Evolutionary conservation across 1,140 invertebrate species (phyloP).

Genomic region (Lordiphosa collinella): DNA sequence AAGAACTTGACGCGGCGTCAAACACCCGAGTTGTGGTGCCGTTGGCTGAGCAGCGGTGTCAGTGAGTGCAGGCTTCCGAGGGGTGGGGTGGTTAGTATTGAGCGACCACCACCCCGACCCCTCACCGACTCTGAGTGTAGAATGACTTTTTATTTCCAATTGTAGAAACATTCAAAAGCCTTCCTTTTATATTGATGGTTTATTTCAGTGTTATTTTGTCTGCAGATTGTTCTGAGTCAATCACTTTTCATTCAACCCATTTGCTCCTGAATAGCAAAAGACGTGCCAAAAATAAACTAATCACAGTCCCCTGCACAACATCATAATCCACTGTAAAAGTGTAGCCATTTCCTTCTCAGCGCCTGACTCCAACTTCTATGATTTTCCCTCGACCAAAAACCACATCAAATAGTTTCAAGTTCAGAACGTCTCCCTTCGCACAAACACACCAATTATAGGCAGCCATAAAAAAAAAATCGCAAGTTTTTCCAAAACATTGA

Average conservation of each 20-base stretch:
- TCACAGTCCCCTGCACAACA: conserved; percentile 39
- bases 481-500: conserved; percentile 41
- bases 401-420: conserved; percentile 56
- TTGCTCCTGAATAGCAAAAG: conserved; percentile 38
- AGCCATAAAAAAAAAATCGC: conserved; percentile 60
- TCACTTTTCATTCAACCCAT: conserved; percentile 21
- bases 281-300: conserved; percentile 61
- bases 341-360: conserved; percentile 1
- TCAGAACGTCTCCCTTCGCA: conserved; percentile 39
- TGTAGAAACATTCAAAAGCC: no score
- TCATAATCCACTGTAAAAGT: conserved; percentile 53
- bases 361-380: conserved; percentile 1
- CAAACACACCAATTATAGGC: conserved; percentile 72
- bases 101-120: no score
- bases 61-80: no score
- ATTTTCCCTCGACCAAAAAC: conserved; percentile 9
- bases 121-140: no score
- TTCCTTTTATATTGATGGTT: no score
- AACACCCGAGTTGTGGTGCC: no score
- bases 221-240: conserved; percentile 28
- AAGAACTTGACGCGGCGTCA: no score
- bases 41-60: no score
- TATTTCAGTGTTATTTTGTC: conserved; percentile 11
- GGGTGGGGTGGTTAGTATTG: no score
- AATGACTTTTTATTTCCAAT: no score